These are phyloP conservation scores for Lepidurus arcticus DNA, from an alignment of 1,140 invertebrate genomes.

Conservation along the genomic window DNA sequence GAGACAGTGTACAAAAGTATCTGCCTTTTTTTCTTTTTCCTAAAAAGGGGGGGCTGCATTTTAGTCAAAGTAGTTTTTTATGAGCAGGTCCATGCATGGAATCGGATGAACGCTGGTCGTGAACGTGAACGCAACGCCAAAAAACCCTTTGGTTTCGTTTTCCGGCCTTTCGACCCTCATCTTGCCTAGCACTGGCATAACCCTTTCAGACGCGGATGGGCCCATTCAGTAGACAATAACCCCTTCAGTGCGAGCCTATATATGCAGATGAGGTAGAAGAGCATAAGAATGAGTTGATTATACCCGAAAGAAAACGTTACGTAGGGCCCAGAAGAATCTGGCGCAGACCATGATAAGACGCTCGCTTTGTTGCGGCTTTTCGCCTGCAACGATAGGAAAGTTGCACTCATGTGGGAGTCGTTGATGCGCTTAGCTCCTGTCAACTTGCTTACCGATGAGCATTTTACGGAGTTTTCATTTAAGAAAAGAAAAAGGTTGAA, in stretches of 20 bases:
- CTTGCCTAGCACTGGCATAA: neutral
- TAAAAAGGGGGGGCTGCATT: slow-evolving; percentile 7
- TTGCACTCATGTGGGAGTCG: neutral
- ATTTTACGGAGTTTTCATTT: too few relatives aligned
- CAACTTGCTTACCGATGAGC: neutral
- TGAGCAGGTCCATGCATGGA: neutral
- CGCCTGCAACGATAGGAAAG: neutral
- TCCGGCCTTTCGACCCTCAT: slow-evolving; percentile 20
- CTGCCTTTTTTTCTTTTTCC: neutral
- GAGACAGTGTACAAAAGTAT: slow-evolving; percentile 11
- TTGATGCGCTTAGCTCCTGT: neutral
- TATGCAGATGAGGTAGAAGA: slow-evolving; percentile 3
- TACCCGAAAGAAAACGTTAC: slow-evolving; percentile 13
- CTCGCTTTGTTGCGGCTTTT: neutral
- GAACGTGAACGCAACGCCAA: neutral
- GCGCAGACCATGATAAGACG: slow-evolving; percentile 6
- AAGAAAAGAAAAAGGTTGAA: too few relatives aligned
- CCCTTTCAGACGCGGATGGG: slow-evolving; percentile 20
- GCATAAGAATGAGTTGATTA: slow-evolving; percentile 22
- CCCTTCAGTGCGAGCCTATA: slow-evolving; percentile 7
- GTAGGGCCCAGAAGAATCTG: neutral
- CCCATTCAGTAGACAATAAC: slow-evolving; percentile 21
- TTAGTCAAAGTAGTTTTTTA: slow-evolving; percentile 22
- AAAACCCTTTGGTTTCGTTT: slow-evolving; percentile 13
- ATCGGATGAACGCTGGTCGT: neutral